A percentile compares a stretch with the other conserved stretches of the same genome.
Conservation (phyloP, 1,140 invertebrate genomes). For the Drosophila watanabei region DNA sequence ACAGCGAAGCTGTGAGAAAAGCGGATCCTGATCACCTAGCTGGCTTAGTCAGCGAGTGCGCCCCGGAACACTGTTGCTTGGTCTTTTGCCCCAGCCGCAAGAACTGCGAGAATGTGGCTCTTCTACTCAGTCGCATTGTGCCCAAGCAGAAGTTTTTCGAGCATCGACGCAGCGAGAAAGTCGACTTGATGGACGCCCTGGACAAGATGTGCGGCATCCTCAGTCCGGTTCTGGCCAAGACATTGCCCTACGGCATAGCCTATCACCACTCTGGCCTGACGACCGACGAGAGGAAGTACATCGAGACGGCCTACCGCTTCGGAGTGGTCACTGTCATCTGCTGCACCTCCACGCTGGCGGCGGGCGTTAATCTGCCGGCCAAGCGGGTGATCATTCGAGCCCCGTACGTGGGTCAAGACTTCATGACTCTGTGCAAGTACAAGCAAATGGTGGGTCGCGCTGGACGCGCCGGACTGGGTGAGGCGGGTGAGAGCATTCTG, state of each 20-base stretch:
- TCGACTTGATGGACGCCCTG: slow-evolving; percentile 88
- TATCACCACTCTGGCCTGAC: slow-evolving; percentile 96
- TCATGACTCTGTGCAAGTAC: slow-evolving; percentile 93
- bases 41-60: slow-evolving; percentile 91
- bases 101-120: slow-evolving; percentile 97
- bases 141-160: slow-evolving; percentile 86
- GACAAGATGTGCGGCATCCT: slow-evolving; percentile 89
- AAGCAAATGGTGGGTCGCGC: slow-evolving; percentile 97
- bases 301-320: slow-evolving; percentile 94
- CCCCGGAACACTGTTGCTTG: slow-evolving; percentile 94
- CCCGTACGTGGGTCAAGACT: slow-evolving; percentile 88
- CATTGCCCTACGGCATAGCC: slow-evolving; percentile 93
- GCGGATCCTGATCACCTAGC: too few species aligned
- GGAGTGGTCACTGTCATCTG: slow-evolving; percentile 95
- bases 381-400: slow-evolving; percentile 95
- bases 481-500: slow-evolving; percentile 93
- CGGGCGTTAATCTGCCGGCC: slow-evolving; percentile 98
- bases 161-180: slow-evolving; percentile 88
- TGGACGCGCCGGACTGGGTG: slow-evolving; percentile 90
- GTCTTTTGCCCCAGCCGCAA: slow-evolving; percentile 97
- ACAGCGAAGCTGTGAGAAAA: too few species aligned
- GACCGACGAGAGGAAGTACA: slow-evolving; percentile 92
- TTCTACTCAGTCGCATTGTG: slow-evolving; percentile 90
- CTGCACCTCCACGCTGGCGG: slow-evolving; percentile 98
- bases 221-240: slow-evolving; percentile 91